These are phyloP conservation scores for Arion vulgaris DNA, from an alignment of 1,140 invertebrate genomes.

Conservation along the genomic window DNA sequence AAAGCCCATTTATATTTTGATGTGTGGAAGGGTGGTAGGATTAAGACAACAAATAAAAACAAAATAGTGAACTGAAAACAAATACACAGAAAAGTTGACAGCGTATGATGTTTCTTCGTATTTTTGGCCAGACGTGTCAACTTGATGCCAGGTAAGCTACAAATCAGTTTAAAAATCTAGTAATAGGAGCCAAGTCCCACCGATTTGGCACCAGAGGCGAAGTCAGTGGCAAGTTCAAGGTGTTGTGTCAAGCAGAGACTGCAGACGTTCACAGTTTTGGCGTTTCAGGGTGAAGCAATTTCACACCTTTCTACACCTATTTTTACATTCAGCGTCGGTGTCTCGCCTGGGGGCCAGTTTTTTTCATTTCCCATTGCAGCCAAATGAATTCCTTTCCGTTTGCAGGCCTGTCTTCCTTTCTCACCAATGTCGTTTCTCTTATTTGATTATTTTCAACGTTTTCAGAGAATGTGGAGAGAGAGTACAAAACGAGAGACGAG, in stretches of 20 bases:
- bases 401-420: not conserved
- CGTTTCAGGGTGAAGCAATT: not conserved
- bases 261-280: slow-evolving; percentile 5
- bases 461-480: too few species aligned
- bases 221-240: slow-evolving; percentile 12
- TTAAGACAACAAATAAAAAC: too few species aligned
- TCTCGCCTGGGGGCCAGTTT: not conserved
- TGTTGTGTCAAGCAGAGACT: not conserved
- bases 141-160: slow-evolving; percentile 7
- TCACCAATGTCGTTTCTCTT: too few species aligned
- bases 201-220: slow-evolving; percentile 7
- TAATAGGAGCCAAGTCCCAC: slow-evolving; percentile 6
- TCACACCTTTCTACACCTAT: not conserved
- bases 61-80: too few species aligned
- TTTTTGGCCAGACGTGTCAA: slow-evolving; percentile 11
- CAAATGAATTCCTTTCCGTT: not conserved
- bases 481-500: too few species aligned
- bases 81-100: not conserved
- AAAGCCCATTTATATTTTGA: not conserved
- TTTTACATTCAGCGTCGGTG: not conserved
- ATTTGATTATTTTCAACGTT: too few species aligned
- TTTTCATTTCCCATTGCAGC: not conserved
- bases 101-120: not conserved
- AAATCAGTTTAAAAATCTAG: slow-evolving; percentile 5
- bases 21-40: too few species aligned